Conservation (phyloP, 1,140 invertebrate genomes). For the Pogonomyrmex barbatus region DNA sequence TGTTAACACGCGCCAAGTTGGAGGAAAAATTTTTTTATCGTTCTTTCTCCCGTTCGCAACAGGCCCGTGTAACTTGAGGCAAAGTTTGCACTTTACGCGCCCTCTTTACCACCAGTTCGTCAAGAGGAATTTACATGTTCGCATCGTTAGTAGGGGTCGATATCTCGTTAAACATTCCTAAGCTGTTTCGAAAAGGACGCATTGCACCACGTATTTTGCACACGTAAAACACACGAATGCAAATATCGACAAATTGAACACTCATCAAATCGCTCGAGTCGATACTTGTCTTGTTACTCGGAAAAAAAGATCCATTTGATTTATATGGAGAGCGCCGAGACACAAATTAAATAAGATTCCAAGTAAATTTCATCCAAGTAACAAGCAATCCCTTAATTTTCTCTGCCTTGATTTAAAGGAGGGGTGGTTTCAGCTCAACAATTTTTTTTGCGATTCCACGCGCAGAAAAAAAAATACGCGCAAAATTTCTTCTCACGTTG, state of each 20-base stretch:
- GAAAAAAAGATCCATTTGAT: background rate
- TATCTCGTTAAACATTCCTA: slow-evolving; percentile 36
- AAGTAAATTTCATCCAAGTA: background rate
- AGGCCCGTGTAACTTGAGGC: background rate
- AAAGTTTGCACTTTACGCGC: slow-evolving; percentile 10
- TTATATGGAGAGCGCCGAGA: background rate
- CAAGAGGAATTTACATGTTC: slow-evolving; percentile 17
- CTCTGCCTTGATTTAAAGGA: background rate
- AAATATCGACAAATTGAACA: background rate
- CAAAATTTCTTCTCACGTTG: background rate
- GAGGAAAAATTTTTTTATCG: background rate
- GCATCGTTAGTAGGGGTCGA: slow-evolving; percentile 9
- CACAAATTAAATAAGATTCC: slow-evolving; percentile 8
- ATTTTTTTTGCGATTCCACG: background rate
- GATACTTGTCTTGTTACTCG: background rate
- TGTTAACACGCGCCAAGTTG: background rate
- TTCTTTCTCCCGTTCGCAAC: background rate
- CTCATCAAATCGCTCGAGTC: background rate
- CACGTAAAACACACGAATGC: background rate
- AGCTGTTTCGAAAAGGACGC: background rate
- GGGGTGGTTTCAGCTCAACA: background rate
- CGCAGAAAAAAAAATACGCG: background rate
- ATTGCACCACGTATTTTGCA: background rate
- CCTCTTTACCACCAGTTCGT: background rate
- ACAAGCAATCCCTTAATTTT: background rate